Percentiles rank a stretch among this genome's conserved stretches.
These are phyloP conservation scores for Threskiornis aethiopicus DNA, from an alignment of 2,797 vertebrate genomes.

Conservation along the genomic window DNA sequence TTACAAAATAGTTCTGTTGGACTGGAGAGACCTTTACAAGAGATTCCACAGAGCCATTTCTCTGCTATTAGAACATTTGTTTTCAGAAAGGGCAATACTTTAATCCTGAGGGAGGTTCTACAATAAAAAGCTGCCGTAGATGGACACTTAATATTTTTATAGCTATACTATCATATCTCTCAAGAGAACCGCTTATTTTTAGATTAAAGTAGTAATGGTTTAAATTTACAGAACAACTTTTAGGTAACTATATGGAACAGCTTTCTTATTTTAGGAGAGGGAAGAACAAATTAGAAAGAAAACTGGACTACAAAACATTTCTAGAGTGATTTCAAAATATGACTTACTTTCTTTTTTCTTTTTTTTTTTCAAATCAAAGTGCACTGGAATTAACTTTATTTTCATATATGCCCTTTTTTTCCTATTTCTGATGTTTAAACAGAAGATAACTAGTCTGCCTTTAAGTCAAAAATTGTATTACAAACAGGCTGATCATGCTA, in stretches of 20 bases:
- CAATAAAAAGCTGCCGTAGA: background rate
- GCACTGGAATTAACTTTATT: background rate
- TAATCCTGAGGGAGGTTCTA: background rate
- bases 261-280: background rate
- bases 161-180: background rate
- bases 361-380: background rate
- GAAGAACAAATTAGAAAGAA: background rate
- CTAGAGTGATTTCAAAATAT: background rate
- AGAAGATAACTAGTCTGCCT: background rate
- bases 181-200: constrained; percentile 1
- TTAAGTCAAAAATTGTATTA: background rate
- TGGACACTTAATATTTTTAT: background rate
- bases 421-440: background rate
- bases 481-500: background rate
- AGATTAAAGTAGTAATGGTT: background rate
- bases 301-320: background rate
- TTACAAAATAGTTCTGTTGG: background rate
- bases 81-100: background rate
- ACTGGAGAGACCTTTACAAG: background rate
- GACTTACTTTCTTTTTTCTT: background rate
- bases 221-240: background rate
- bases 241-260: background rate
- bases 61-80: background rate
- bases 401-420: background rate
- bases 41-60: background rate